Evolutionary conservation across 2,113 vertebrate genomes (phyloP), one percentile per base, ranked within the genome.

Genomic region (Psilopsiagon aurifrons): DNA sequence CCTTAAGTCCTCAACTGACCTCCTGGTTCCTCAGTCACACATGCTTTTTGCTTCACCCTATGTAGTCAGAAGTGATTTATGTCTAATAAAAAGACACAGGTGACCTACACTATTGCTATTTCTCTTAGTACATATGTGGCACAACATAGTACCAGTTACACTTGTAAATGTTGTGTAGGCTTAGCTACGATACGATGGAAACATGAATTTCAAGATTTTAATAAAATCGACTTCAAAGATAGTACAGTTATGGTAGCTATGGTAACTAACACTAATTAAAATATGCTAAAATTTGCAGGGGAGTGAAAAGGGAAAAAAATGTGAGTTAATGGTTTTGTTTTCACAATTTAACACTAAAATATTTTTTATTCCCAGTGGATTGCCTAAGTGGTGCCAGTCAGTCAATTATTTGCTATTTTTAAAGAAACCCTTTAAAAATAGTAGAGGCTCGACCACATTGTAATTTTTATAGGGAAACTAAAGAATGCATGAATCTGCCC

Each of bases 181-280:
- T 90, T 63, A 83, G 29, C 33, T 73, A 11, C 0, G 11, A 35
- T 47, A 81, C 51, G 55, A 27, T 66, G 77, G 41, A 87, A 86
- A 43, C 57, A 71, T 29, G 47, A 59, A 84, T 77, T 75, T 84
- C 52, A 49, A 67, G 66, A 64, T 78, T 94, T 93, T 90, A 93
- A 92, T 92, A 86, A 84, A 88, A 91, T 44, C 66, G 23, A 76
- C 82, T 96, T 90, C 57, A 90, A 90, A 92, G 86, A 31, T 76
- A 89, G 74, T 59, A 62, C 71, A 57, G 47, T 75, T 86, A 86
- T 90, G 66, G 83, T 97, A 95, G 49, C 95, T 93, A 96, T 97
- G 94, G 96, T 90, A 96, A 97, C 96, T 83, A 80, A 77, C 64
- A 73, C 82, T 95, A 92, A 89, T 95, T 95, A 96, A 95, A 92